A percentile compares a stretch with the other conserved stretches of the same genome.
These are phyloP conservation scores for Camelus bactrianus DNA, from an alignment of 2,113 vertebrate species.

Conservation along the genomic window DNA sequence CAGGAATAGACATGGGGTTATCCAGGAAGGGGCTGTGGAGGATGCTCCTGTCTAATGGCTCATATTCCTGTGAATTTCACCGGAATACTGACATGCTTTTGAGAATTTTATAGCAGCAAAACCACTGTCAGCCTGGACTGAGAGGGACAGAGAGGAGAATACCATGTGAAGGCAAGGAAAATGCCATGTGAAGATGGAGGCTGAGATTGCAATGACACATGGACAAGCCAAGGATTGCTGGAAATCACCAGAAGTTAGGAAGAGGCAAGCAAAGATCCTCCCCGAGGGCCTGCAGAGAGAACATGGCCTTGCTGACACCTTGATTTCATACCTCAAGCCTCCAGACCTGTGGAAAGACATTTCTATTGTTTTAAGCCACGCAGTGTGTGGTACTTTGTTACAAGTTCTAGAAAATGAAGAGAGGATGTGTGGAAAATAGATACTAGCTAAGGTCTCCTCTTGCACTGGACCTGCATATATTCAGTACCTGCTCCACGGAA, in stretches of 20 bases:
- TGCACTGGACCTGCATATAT: not conserved
- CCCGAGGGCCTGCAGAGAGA: not conserved
- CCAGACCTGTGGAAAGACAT: not conserved
- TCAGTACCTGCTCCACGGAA: not conserved
- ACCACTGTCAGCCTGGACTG: not conserved
- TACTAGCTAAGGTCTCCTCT: conserved; percentile 13
- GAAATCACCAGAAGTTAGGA: not conserved
- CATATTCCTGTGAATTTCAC: not conserved
- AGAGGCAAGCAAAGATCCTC: conserved; percentile 7
- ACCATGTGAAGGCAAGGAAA: not conserved
- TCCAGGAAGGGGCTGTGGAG: not conserved
- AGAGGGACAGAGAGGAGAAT: not conserved
- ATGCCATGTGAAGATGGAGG: not conserved
- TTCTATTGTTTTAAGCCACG: not conserved
- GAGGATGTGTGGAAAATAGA: not conserved
- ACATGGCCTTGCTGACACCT: not conserved
- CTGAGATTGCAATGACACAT: not conserved
- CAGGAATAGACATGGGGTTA: not conserved
- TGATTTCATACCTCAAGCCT: conserved; percentile 39
- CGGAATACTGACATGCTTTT: not conserved
- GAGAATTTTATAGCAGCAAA: not conserved
- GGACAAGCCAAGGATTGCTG: not conserved
- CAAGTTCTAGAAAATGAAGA: conserved; percentile 18
- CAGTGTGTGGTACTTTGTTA: not conserved
- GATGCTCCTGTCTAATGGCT: not conserved